phyloP scores from a whole-genome alignment of 2,113 vertebrate genomes.

The Pomatostomus ruficeps region DNA sequence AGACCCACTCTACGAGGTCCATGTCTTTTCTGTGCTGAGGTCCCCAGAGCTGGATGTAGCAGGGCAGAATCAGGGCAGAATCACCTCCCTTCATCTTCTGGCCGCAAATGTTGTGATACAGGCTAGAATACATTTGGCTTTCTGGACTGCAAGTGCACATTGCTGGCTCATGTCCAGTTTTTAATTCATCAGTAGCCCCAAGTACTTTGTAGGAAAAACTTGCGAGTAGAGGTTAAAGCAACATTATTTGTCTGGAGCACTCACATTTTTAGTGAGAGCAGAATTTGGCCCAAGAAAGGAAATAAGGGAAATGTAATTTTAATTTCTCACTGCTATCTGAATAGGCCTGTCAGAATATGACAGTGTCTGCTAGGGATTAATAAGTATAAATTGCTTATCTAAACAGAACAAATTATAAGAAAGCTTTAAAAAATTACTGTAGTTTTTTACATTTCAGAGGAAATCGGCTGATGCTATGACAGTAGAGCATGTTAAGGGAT shows the following conservation, averaged over 20 bases:
- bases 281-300: neutral
- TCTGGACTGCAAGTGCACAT: accelerated
- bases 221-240: neutral
- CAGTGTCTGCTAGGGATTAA: neutral
- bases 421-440: neutral
- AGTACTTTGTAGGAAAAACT: neutral
- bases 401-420: neutral
- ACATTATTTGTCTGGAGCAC: neutral
- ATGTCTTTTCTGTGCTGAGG: neutral
- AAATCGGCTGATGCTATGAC: neutral
- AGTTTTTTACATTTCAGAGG: neutral
- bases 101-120: accelerated
- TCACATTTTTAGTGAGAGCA: neutral
- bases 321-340: neutral
- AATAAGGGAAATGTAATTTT: neutral
- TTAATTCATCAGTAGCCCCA: neutral
- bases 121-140: accelerated
- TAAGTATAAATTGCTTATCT: neutral
- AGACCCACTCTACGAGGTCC: accelerated
- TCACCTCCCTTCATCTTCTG: neutral
- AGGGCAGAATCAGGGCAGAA: neutral
- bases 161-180: accelerated
- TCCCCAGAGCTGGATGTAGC: accelerated
- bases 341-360: neutral
- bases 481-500: neutral